phyloP scores from a whole-genome alignment of 2,797 vertebrate genomes.

The Heliangelus exortis region DNA sequence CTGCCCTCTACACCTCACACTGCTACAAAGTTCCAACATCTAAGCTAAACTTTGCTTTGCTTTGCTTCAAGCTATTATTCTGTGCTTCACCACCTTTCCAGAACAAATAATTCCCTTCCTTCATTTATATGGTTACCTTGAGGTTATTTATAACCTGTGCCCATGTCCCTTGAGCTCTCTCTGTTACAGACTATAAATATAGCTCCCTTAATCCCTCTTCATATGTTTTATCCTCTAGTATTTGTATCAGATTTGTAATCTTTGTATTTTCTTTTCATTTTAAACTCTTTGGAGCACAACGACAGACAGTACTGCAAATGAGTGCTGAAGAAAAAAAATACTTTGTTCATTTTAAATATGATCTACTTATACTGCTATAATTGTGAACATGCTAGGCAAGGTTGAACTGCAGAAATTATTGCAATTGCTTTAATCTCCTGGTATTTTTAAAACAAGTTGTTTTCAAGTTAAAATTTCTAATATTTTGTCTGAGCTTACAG shows the following conservation, averaged over 20 bases:
- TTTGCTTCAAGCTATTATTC: constrained; percentile 46
- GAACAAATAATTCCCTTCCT: constrained; percentile 71
- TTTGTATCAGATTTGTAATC: constrained; percentile 51
- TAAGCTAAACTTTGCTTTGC: constrained; percentile 38
- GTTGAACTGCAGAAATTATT: neutral
- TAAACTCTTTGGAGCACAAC: neutral
- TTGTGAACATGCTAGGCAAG: neutral
- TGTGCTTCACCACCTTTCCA: constrained; percentile 44
- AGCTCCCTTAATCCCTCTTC: constrained; percentile 66
- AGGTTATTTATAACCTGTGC: constrained; percentile 72
- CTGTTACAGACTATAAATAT: constrained; percentile 70
- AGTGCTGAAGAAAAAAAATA: neutral
- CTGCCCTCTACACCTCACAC: neutral
- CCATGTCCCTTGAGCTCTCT: constrained; percentile 45
- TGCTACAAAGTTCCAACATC: constrained; percentile 3
- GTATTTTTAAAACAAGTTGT: neutral
- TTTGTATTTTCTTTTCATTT: constrained; percentile 48
- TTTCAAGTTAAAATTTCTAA: neutral
- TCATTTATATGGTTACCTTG: constrained; percentile 74
- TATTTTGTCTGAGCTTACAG: neutral
- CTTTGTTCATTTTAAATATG: neutral
- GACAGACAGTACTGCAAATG: neutral
- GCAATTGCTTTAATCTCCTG: neutral
- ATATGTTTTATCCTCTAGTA: constrained; percentile 58
- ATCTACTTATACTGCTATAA: neutral